phyloP scores from a whole-genome alignment of 1,140 invertebrate species.

The Drosophila bocki region DNA sequence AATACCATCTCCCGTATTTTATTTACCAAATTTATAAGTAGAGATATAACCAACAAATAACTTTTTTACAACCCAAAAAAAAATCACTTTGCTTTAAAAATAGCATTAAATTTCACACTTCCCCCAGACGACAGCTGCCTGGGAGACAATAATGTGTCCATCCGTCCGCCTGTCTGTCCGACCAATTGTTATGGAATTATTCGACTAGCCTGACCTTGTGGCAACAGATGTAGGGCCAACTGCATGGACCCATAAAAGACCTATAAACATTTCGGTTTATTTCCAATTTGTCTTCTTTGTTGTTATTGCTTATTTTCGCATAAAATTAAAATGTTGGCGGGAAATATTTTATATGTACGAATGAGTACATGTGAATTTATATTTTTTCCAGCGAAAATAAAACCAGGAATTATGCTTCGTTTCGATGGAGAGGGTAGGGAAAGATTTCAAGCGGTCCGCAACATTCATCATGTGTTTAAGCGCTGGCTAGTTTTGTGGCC shows the following conservation, averaged over 20 bases:
- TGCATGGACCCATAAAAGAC: slow-evolving; percentile 36
- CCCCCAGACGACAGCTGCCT: slow-evolving; percentile 34
- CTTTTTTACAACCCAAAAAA: not conserved
- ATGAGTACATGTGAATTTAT: slow-evolving; percentile 1
- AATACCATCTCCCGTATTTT: not conserved
- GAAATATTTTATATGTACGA: slow-evolving; percentile 8
- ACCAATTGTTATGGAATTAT: slow-evolving; percentile 48
- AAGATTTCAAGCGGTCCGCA: not conserved
- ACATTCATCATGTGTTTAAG: slow-evolving; percentile 48
- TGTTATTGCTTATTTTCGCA: slow-evolving; percentile 42
- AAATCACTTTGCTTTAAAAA: slow-evolving; percentile 19
- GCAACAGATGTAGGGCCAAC: slow-evolving; percentile 54
- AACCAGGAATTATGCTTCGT: slow-evolving; percentile 8
- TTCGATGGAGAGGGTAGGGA: not conserved
- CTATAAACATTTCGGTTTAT: slow-evolving; percentile 47
- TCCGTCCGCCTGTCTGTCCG: slow-evolving; percentile 8
- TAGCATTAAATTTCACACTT: slow-evolving; percentile 35
- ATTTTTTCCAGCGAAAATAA: slow-evolving; percentile 13
- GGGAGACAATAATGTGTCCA: slow-evolving; percentile 35
- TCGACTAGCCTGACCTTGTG: slow-evolving; percentile 42
- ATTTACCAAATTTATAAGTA: not conserved
- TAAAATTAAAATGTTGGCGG: slow-evolving; percentile 36
- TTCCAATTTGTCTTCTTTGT: slow-evolving; percentile 25
- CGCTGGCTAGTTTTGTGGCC: slow-evolving; percentile 35
- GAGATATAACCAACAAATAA: not conserved